Evolutionary conservation across 2,888 invertebrate species (phyloP).

Genomic region (Mactromeris polynyma): DNA sequence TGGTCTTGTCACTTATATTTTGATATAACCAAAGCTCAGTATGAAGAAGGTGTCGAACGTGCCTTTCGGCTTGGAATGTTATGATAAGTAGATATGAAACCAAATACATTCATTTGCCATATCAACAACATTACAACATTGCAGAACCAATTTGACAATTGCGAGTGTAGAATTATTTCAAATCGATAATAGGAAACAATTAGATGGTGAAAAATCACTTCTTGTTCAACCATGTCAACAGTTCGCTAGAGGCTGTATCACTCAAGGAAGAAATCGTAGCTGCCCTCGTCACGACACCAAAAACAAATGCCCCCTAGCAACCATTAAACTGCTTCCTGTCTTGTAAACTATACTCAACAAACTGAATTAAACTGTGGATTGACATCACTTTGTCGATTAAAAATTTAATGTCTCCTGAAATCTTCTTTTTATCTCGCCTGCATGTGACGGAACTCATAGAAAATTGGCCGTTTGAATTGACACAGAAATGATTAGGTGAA

Average conservation of each 20-base stretch:
- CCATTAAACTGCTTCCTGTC: not conserved
- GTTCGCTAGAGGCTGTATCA: not conserved
- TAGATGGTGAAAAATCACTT: not conserved
- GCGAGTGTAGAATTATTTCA: too few species aligned
- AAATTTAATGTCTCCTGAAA: not conserved
- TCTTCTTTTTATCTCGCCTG: not conserved
- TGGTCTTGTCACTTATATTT: not conserved
- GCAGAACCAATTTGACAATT: too few species aligned
- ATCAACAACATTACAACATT: not conserved
- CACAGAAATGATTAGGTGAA: not conserved
- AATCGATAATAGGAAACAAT: not conserved
- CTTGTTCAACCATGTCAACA: not conserved
- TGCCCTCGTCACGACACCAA: not conserved
- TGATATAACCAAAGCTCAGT: not conserved
- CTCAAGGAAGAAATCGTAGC: not conserved
- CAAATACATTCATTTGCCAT: not conserved
- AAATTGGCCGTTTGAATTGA: not conserved
- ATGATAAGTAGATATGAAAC: not conserved
- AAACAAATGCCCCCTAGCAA: not conserved
- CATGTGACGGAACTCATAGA: not conserved
- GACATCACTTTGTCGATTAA: slow-evolving; percentile 6
- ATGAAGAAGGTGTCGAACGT: not conserved
- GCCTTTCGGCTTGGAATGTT: not conserved
- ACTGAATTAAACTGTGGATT: not conserved
- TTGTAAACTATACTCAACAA: not conserved